Base-by-base conservation (phyloP, 2,113 vertebrate genomes). In the Corythornis vintsioides region DNA sequence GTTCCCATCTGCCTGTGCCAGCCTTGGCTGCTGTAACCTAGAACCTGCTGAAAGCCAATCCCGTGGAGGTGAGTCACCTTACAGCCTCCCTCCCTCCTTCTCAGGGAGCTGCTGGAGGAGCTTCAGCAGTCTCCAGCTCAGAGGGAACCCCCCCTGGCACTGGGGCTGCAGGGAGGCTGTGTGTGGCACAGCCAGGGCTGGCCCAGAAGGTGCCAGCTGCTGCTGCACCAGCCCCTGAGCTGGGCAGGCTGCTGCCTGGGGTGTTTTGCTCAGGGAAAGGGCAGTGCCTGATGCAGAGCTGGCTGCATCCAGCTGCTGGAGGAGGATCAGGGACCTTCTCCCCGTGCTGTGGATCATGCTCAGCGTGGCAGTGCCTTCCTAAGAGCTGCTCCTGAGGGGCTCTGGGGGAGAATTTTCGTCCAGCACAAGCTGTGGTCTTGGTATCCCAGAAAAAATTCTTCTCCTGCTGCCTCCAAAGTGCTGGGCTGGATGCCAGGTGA, bases 201-300 rank as follows among this genome's bases (percentile, higher is more conserved):
- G 38, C 1, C 9, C 48, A 42, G 6, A 2, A 3, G 6, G 18
- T 72, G 31, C 45, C 56, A 25, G 0, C 22, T 2, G 8, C 28
- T n/a, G 12, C 67, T 43, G 0, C 40, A 8, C 9, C 10, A 85
- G 7, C 47, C 56, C 21, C 47, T 21, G 86, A 6, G 15, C 22
- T 2, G 22, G 70, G 55, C 7, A 5, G 9, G 1, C n/a, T 29
- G 4, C 14, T 40, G 76, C 14, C 53, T 81, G 29, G 0, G 6
- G 0, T 28, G 0, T 48, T 82, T 73, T 43, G 48, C 50, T 53
- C 55, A 69, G 84, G 81, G 28, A 57, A 69, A 11, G 0, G 1
- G 0, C 17, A 15, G 22, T 17, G 29, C 13, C 65, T 9, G 5
- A 15, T 0, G 0, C 26, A 10, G 11, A 28, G 38, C 65, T 56